These are phyloP conservation scores for Enteromius anoplus DNA, from an alignment of 2,797 vertebrate genomes.

Conservation along the genomic window DNA sequence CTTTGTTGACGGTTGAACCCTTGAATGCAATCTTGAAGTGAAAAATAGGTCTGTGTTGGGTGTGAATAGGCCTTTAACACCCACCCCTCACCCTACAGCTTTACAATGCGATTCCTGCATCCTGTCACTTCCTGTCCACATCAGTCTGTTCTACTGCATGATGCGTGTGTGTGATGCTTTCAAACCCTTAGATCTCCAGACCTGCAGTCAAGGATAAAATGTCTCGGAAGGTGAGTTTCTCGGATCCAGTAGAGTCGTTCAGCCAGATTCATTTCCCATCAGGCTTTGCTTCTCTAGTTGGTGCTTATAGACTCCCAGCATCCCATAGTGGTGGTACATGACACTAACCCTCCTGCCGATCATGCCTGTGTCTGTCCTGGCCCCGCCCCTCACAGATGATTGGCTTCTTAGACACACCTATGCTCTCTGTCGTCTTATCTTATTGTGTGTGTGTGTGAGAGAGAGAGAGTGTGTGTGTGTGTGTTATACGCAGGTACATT, in stretches of 20 bases:
- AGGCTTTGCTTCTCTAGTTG: conserved; percentile 47
- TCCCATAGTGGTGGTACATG: conserved; percentile 30
- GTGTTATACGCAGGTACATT: not conserved
- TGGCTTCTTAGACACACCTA: conserved; percentile 24
- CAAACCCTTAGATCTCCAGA: conserved; percentile 80
- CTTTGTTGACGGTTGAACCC: not conserved
- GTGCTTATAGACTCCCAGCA: conserved; percentile 38
- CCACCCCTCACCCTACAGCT: not conserved
- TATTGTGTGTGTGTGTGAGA: conserved; percentile 27
- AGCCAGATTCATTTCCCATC: conserved; percentile 17
- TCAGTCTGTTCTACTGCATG: conserved; percentile 70
- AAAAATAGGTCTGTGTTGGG: not conserved
- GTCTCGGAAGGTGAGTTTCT: conserved; percentile 77
- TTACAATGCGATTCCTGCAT: not conserved
- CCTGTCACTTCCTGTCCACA: conserved; percentile 26
- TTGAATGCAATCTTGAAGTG: not conserved
- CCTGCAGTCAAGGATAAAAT: conserved; percentile 80
- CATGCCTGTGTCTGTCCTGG: not conserved
- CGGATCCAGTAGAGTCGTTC: conserved; percentile 23
- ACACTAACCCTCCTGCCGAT: conserved; percentile 18
- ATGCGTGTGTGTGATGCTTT: conserved; percentile 75
- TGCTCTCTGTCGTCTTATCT: conserved; percentile 31
- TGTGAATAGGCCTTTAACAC: not conserved
- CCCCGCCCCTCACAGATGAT: conserved; percentile 5
- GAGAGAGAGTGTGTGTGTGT: conserved; percentile 12